Evolutionary conservation across 2,888 invertebrate species (phyloP), one percentile per base, ranked within the genome.

Genomic region (Linnaemya tessellans): DNA sequence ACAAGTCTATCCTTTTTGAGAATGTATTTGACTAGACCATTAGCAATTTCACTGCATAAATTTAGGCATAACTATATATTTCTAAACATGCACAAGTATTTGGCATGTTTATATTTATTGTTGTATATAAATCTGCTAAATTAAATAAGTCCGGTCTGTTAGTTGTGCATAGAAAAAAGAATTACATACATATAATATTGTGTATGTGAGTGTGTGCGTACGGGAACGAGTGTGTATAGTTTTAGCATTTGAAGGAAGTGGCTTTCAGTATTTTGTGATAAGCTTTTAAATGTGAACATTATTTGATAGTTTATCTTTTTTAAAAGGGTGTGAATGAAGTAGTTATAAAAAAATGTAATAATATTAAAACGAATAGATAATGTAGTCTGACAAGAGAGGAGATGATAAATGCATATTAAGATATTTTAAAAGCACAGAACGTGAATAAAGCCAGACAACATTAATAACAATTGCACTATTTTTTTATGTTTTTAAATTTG

Each of bases 1-100:
- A 11, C 11, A 46, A 74, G 84, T 79, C 81, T 85, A 85, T 78
- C 78, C 78, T 64, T 79, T 79, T 85, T 75, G 79, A 79, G 75
- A 65, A 85, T 85, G 70, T 70, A 70, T 65, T 60, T 46, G 38
- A 30, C 67, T 79, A 70, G 62, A 74, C 51, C 51, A 78, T 74
- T 81, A 74, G 30, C 62, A 68, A 74, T 84, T 80, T 75, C 35
- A 70, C n/a, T 73, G 84, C 64, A 65, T 74, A 58, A 71, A 71
- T 71, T 65, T 78, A 67, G 71, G 71, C 71, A 60, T 67, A 73
- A 67, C 41, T 73, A 60, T 11, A 54, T 71, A 70, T 35, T 15
- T 84, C 65, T 71, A 80, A 41, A 58, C 64, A 79, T 79, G 60
- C 56, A 46, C 75, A 18, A 15, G 46, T 38, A 65, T 20, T 35